Evolutionary conservation across 2,113 vertebrate genomes (phyloP), one percentile per base, ranked within the genome.

Genomic region (Cricetomys ansorgei): DNA sequence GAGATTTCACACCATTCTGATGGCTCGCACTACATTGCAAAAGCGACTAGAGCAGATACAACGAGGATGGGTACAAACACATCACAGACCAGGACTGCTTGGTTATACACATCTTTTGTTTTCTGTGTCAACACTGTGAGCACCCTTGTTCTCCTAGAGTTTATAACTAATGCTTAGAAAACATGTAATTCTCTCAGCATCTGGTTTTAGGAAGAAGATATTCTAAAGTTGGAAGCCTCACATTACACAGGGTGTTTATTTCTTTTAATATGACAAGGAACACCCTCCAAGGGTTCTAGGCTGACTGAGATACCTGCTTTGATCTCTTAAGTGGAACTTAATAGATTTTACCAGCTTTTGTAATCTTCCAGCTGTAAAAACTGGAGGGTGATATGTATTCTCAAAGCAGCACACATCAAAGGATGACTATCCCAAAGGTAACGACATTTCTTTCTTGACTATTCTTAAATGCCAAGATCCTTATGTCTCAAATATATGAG

Each of bases 341-440:
- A 48, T 65, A 64, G 27, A 64, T 37, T 12, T 80, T 34, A 73
- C 11, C 59, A 72, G 29, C 12, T 34, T 86, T 45, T 88, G 15
- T 86, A 15, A 91, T 81, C 64, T 73, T 80, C n/a, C 75, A 55
- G n/a, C 65, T 76, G 72, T 87, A 57, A 87, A 93, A 93, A 87
- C 23, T 31, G 7, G 13, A 67, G 64, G 43, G 25, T n/a, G 84
- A 73, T 57, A 73, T 64, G 53, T 48, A 31, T 57, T 85, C 8
- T 72, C 64, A 31, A 27, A n/a, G 65, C 5, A 72, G 59, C 1
- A 8, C 11, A 65, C 31, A 72, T 90, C 62, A 86, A 48, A 59
- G 55, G 79, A 79, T 40, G 13, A 15, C 31, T 84, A 5, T 34
- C 37, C 29, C 15, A 79, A 45, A 59, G 64, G 16, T 6, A 67